A percentile compares a stretch with the other conserved stretches of the same genome.
These are phyloP conservation scores for Habrosyne pyritoides DNA, from an alignment of 2,888 invertebrate species.

Conservation along the genomic window DNA sequence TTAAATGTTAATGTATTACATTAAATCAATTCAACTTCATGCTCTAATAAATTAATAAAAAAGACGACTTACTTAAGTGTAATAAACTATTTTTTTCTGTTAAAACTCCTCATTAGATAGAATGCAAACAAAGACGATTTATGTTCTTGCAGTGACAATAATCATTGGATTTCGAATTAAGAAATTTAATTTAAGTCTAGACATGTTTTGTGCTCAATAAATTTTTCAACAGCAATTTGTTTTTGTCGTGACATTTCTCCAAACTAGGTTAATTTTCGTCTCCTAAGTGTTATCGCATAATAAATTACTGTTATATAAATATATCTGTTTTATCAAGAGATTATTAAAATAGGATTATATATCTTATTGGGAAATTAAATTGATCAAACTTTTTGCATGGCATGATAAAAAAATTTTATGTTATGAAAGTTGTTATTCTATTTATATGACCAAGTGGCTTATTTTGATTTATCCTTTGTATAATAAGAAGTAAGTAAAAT, in stretches of 20 bases:
- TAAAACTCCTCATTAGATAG: not conserved
- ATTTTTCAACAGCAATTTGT: not conserved
- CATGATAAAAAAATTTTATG: too few species aligned
- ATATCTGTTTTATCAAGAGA: not conserved
- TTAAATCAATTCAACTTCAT: not conserved
- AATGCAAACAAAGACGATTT: not conserved
- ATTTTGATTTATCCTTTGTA: too few species aligned
- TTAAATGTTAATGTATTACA: not conserved
- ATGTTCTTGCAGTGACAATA: not conserved
- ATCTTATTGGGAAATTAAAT: not conserved
- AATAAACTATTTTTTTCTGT: not conserved
- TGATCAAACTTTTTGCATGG: too few species aligned
- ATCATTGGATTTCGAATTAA: not conserved
- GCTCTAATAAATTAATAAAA: not conserved
- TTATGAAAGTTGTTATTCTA: too few species aligned
- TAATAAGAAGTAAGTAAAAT: too few species aligned
- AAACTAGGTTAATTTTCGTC: constrained; percentile 18
- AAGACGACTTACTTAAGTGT: not conserved
- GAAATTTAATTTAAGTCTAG: not conserved
- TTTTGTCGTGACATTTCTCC: constrained; percentile 13
- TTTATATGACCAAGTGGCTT: not conserved
- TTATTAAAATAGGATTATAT: not conserved
- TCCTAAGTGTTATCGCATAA: constrained; percentile 17
- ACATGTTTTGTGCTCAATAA: not conserved
- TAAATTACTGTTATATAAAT: not conserved